Base-by-base conservation (phyloP, 2,888 invertebrate genomes). In the Catocala fraxini region DNA sequence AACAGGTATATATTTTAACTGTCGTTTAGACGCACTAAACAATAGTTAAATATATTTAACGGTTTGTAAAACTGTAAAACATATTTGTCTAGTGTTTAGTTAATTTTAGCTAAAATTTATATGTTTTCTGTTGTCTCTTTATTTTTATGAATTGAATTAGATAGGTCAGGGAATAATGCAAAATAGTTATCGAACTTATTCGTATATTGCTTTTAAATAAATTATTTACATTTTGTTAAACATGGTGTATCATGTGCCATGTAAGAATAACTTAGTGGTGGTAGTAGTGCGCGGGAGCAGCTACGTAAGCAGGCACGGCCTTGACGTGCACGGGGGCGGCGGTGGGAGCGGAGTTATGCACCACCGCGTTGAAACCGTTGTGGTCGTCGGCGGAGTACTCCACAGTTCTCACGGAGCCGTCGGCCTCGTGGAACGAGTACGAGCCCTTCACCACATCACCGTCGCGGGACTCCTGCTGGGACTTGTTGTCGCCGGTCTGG, bases 401-500 rank as follows among this genome's bases (percentile, higher is more conserved):
- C 62, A 94, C 94, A 51, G 90, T 93, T 61, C 93, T 87, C 78
- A 90, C 80, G 79, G 93, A 93, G 76, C 94, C 94, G 73, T 94
- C 94, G 58, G 94, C 90, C 78, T 94, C 93, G 64, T 89, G 87
- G 72, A 94, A 84, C 15, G 91, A 90, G 87, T 94, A 93, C 13
- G 88, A 86, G 66, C 94, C 94, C 78, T 92, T 91, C 52, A 94
- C 94, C 0, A 89, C 89, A 75, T 94, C 94, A 51, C 94, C 94
- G 68, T 93, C 93, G 59, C 89, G 85, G 65, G 74, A 68, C 76
- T 95, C 95, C 70, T 93, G 92, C 79, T 93, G 93, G 70, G 87
- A 85, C 82, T 94, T 93, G 81, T 90, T 86, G 87, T 95, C 95
- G 47, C 94, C 94, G 79, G 95, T 93, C 82, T 93, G 92, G 15